Conservation (phyloP, 2,113 vertebrate species). For the Kryptolebias marmoratus region DNA sequence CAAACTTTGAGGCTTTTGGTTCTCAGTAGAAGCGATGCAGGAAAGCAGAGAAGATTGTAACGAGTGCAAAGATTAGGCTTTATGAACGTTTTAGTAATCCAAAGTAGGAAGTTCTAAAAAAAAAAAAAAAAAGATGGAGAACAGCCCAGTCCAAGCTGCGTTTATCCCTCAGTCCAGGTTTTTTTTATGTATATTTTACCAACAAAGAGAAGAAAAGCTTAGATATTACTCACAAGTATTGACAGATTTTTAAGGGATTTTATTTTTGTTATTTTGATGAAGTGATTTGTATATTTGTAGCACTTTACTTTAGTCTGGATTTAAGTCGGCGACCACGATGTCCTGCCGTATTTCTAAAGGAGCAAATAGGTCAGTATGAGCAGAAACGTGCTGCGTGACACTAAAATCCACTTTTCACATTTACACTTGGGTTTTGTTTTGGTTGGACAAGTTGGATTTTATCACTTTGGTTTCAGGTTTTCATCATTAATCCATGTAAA, state of each 20-base stretch:
- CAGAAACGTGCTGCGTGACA: slow-evolving; percentile 30
- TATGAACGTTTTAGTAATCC: slow-evolving; percentile 26
- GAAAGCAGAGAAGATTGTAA: background rate
- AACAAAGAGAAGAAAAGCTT: slow-evolving; percentile 12
- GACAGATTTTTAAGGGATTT: slow-evolving; percentile 37
- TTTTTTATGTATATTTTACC: slow-evolving; percentile 34
- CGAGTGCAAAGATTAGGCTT: background rate
- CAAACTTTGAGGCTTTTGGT: background rate
- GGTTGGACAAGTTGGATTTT: slow-evolving; percentile 9
- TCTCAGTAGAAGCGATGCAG: background rate
- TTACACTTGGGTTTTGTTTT: slow-evolving; percentile 17
- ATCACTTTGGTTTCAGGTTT: slow-evolving; percentile 22
- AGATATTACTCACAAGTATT: slow-evolving; percentile 20
- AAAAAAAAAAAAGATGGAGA: background rate
- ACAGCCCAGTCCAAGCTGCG: no score
- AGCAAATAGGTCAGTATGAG: slow-evolving; percentile 24
- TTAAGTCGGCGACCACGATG: slow-evolving; percentile 24
- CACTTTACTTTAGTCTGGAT: slow-evolving; percentile 59
- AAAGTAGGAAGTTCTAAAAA: slow-evolving; percentile 15
- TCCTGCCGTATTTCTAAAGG: slow-evolving; percentile 12
- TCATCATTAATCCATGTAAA: slow-evolving; percentile 60
- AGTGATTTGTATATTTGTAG: slow-evolving; percentile 56
- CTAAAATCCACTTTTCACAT: slow-evolving; percentile 26
- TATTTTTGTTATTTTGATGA: slow-evolving; percentile 50
- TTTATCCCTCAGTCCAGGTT: slow-evolving; percentile 37